A percentile compares a stretch with the other conserved stretches of the same genome.
phyloP scores from a whole-genome alignment of 2,888 invertebrate species.

The Aphidius colemani region DNA sequence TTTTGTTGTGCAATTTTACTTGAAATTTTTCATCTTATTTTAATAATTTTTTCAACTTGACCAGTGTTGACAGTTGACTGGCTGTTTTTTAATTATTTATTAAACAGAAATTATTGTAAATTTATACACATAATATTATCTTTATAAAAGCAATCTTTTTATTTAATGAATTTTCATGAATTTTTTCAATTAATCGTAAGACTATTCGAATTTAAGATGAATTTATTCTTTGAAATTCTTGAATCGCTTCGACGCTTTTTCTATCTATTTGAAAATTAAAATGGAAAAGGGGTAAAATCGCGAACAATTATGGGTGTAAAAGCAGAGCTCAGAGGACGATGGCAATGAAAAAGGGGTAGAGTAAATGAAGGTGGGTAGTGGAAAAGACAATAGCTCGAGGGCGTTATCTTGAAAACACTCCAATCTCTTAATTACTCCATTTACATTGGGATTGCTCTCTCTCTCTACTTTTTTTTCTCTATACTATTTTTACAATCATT shows the following conservation, averaged over 20 bases:
- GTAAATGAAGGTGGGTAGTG: conserved; percentile 12
- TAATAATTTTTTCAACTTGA: no score
- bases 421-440: conserved; percentile 46
- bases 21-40: background rate
- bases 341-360: conserved; percentile 13
- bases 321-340: conserved; percentile 7
- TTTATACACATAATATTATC: no score
- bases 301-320: conserved; percentile 19
- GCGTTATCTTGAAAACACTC: conserved; percentile 42
- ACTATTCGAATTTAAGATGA: background rate
- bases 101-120: no score
- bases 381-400: conserved; percentile 31
- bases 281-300: background rate
- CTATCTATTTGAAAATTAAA: background rate
- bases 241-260: conserved; percentile 2
- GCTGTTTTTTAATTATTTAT: no score
- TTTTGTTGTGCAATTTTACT: background rate
- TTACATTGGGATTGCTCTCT: conserved; percentile 29
- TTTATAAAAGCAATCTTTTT: no score
- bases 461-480: conserved; percentile 9
- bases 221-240: background rate
- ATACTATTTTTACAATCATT: background rate
- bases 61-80: no score
- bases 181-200: background rate
- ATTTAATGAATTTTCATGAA: background rate